Evolutionary conservation across 2,888 invertebrate genomes (phyloP).

Genomic region (Agrenia bidenticulata): DNA sequence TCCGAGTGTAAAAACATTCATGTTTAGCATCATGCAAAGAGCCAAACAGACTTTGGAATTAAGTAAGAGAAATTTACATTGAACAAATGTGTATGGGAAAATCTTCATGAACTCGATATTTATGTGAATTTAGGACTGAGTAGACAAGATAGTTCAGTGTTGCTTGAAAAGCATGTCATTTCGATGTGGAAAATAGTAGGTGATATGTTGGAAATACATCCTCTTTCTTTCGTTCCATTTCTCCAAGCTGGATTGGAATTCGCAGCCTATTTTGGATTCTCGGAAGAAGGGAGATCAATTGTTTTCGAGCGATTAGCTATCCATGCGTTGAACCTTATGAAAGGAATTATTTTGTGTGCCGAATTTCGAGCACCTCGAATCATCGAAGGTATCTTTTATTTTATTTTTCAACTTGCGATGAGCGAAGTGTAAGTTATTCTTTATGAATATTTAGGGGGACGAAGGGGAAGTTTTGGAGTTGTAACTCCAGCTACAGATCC

Average conservation of each 20-base stretch:
- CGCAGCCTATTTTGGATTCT: conserved; percentile 81
- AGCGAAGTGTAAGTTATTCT: too few species aligned
- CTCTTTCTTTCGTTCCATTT: conserved; percentile 76
- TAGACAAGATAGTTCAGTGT: conserved; percentile 43
- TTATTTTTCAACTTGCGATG: too few species aligned
- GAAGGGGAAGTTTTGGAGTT: conserved; percentile 42
- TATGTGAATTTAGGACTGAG: conserved; percentile 40
- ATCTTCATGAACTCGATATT: too few species aligned
- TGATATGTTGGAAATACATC: conserved; percentile 75
- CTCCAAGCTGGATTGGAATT: conserved; percentile 79
- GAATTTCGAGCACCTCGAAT: conserved; percentile 71
- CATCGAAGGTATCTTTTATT: conserved; percentile 62
- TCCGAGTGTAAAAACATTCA: conserved; percentile 72
- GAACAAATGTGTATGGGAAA: too few species aligned
- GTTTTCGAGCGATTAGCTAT: conserved; percentile 84
- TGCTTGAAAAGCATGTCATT: conserved; percentile 51
- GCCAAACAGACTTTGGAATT: conserved; percentile 77
- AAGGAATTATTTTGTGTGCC: conserved; percentile 74
- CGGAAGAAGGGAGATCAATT: conserved; percentile 71
- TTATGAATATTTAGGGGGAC: conserved; percentile 47
- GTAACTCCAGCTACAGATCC: conserved; percentile 57
- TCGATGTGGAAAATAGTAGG: conserved; percentile 52
- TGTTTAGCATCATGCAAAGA: conserved; percentile 75
- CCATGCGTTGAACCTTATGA: conserved; percentile 85
- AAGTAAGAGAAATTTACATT: conserved; percentile 62